Percentiles rank a stretch among this genome's conserved stretches.
Conservation (phyloP, 2,888 invertebrate genomes). For the Luffia ferchaultella region DNA sequence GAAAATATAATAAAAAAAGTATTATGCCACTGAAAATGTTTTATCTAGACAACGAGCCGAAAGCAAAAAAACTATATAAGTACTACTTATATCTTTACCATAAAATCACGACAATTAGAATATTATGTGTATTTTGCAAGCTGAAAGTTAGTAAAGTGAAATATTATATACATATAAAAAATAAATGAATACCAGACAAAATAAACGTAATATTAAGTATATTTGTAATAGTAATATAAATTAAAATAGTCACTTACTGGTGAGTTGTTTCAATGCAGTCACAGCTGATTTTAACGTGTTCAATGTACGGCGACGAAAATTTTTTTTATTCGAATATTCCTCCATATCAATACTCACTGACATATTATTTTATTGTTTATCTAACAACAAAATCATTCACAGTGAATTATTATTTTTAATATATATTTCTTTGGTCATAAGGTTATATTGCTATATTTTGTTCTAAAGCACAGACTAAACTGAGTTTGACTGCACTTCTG, state of each 20-base stretch:
- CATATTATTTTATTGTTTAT: too few relatives aligned
- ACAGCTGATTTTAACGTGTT: slow-evolving; percentile 55
- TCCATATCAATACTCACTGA: slow-evolving; percentile 55
- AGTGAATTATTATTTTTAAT: slow-evolving; percentile 13
- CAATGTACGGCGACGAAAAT: slow-evolving; percentile 49
- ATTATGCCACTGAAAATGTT: neutral
- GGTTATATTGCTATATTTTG: slow-evolving; percentile 29
- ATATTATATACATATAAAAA: too few relatives aligned
- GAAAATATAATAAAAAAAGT: neutral
- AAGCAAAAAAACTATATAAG: too few relatives aligned
- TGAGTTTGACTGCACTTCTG: slow-evolving; percentile 55
- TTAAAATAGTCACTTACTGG: slow-evolving; percentile 39
- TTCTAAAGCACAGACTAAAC: slow-evolving; percentile 43
- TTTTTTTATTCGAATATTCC: slow-evolving; percentile 49
- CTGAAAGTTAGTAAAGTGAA: too few relatives aligned
- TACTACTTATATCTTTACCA: too few relatives aligned
- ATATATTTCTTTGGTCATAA: slow-evolving; percentile 17
- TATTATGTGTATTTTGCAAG: too few relatives aligned
- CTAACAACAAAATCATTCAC: neutral
- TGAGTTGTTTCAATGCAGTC: slow-evolving; percentile 53
- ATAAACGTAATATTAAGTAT: neutral
- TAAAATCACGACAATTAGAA: too few relatives aligned
- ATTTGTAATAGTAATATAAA: neutral
- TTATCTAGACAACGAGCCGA: too few relatives aligned
- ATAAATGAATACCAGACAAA: neutral